These are phyloP conservation scores for Astropecten irregularis DNA, from an alignment of 53 echinoderm and acorn worm species.

Conservation along the genomic window DNA sequence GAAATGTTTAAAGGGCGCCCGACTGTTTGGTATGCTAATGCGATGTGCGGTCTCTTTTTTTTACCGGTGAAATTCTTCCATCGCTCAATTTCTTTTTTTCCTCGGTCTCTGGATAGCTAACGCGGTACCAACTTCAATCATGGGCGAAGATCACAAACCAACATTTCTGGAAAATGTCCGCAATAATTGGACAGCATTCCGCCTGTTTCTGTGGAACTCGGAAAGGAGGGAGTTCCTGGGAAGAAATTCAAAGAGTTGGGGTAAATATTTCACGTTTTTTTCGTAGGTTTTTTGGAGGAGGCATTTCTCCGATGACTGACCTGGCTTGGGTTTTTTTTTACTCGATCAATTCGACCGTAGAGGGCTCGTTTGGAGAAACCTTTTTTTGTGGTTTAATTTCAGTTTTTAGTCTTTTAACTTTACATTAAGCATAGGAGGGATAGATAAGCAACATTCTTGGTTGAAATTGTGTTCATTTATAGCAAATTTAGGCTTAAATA, in stretches of 20 bases:
- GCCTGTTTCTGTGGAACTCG: constrained; percentile 83
- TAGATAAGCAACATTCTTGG: too few relatives aligned
- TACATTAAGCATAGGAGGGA: too few relatives aligned
- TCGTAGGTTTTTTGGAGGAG: not conserved
- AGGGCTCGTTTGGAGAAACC: not conserved
- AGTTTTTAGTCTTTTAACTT: too few relatives aligned
- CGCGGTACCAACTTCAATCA: constrained; percentile 32
- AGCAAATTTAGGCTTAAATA: too few relatives aligned
- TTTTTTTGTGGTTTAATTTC: not conserved
- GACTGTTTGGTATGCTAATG: constrained; percentile 5
- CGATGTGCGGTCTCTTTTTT: not conserved
- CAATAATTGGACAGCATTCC: constrained; percentile 78
- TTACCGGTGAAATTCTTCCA: not conserved
- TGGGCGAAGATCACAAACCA: constrained; percentile 88
- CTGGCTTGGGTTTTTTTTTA: too few relatives aligned
- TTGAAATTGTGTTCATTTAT: too few relatives aligned
- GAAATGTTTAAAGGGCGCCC: constrained; percentile 7
- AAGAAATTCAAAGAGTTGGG: constrained; percentile 91
- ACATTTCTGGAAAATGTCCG: constrained; percentile 79
- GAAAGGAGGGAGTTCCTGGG: constrained; percentile 81
- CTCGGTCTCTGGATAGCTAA: too few relatives aligned
- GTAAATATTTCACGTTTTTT: constrained; percentile 65
- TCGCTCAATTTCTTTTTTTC: not conserved
- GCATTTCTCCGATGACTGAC: too few relatives aligned
- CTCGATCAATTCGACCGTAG: too few relatives aligned